A percentile compares a stretch with the other conserved stretches of the same genome.
Evolutionary conservation across 2,797 vertebrate genomes (phyloP).

Genomic region (Morus bassanus): DNA sequence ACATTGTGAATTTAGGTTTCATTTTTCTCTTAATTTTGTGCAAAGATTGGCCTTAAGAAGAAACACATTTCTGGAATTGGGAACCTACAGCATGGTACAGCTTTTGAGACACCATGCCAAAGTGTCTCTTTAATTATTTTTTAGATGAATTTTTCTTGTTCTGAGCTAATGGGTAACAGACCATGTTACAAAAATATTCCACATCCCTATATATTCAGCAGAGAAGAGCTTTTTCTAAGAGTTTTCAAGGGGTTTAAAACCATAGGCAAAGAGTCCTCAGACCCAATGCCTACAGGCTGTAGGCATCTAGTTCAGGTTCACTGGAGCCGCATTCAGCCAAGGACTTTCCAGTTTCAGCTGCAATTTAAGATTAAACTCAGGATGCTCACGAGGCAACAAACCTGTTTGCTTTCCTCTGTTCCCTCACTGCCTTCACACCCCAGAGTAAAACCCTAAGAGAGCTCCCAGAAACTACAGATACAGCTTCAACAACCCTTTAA

Average conservation of each 20-base stretch:
- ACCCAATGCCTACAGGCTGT: background rate
- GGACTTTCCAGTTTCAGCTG: background rate
- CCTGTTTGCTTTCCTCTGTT: background rate
- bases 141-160: conserved; percentile 62
- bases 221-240: background rate
- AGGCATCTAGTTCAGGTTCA: background rate
- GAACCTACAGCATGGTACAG: conserved; percentile 29
- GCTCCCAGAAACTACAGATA: background rate
- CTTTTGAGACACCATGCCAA: conserved; percentile 37
- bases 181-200: conserved; percentile 38
- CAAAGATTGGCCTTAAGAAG: conserved; percentile 56
- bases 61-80: conserved; percentile 56
- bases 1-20: conserved; percentile 26
- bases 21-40: conserved; percentile 56
- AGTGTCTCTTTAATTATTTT: conserved; percentile 62
- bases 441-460: background rate
- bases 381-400: background rate
- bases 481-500: background rate
- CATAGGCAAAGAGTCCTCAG: background rate
- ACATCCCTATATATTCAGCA: conserved; percentile 13
- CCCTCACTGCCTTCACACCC: background rate
- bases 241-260: background rate
- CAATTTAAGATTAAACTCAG: background rate
- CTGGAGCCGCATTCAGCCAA: background rate
- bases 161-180: conserved; percentile 61